Evolutionary conservation across 2,888 invertebrate species (phyloP).

Genomic region (Mesochorus sp.): DNA sequence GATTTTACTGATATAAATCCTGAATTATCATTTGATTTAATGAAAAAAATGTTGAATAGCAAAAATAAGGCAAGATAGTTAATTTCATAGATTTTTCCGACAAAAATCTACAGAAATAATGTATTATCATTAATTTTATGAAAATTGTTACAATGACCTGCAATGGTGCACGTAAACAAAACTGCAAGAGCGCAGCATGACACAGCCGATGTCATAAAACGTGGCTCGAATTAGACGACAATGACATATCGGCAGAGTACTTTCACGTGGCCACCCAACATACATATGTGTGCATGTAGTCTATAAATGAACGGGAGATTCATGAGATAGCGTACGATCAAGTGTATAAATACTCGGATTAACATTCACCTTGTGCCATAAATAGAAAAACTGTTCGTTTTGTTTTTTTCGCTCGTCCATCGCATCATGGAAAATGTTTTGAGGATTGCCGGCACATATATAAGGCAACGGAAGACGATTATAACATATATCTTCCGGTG

Average conservation of each 20-base stretch:
- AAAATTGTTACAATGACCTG: neutral
- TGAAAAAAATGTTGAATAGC: no score
- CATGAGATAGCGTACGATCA: constrained; percentile 6
- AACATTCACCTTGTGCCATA: constrained; percentile 41
- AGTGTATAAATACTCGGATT: constrained; percentile 30
- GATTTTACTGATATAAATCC: no score
- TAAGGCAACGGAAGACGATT: constrained; percentile 10
- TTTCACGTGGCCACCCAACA: no score
- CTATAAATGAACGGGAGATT: neutral
- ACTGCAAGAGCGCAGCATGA: neutral
- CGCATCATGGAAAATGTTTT: constrained; percentile 49
- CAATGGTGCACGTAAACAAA: neutral
- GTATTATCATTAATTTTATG: neutral
- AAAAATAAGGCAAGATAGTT: no score
- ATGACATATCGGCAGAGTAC: neutral
- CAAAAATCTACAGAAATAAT: no score
- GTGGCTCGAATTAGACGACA: constrained; percentile 26
- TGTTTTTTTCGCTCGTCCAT: constrained; percentile 14
- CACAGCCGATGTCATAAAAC: neutral
- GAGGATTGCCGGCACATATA: neutral
- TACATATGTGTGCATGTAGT: neutral
- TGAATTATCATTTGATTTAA: no score
- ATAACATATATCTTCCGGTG: constrained; percentile 13
- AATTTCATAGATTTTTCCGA: no score
- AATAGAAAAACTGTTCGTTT: constrained; percentile 44